These are phyloP conservation scores for Chrysotoxum bicinctum DNA, from an alignment of 2,888 invertebrate genomes.

Conservation along the genomic window DNA sequence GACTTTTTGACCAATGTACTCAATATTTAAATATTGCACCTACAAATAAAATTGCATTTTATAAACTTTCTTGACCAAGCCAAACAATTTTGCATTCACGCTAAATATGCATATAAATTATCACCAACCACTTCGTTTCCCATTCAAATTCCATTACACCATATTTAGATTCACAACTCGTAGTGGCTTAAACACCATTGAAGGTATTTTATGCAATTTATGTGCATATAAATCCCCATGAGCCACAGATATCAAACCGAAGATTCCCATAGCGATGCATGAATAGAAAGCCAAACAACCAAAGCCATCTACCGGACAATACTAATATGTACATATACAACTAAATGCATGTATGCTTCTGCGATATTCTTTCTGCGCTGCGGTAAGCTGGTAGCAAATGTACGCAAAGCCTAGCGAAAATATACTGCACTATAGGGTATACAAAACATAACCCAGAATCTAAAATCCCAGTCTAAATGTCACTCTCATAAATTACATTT, in stretches of 20 bases:
- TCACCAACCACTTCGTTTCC: neutral
- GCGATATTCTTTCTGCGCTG: constrained; percentile 29
- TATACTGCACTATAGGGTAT: neutral
- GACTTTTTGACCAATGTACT: too few relatives aligned
- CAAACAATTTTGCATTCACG: neutral
- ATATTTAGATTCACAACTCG: neutral
- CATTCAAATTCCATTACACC: neutral
- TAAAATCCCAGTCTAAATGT: constrained; percentile 50
- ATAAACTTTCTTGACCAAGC: neutral
- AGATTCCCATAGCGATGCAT: constrained; percentile 27
- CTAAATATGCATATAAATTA: neutral
- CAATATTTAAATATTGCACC: too few relatives aligned
- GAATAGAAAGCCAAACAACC: constrained; percentile 16
- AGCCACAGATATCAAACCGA: constrained; percentile 29
- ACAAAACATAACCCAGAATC: constrained; percentile 2
- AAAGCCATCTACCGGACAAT: neutral
- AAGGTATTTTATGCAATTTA: constrained; percentile 45
- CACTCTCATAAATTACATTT: constrained; percentile 65
- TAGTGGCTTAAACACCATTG: constrained; percentile 19
- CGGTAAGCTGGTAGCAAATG: constrained; percentile 29
- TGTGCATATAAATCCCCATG: constrained; percentile 30
- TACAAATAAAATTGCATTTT: too few relatives aligned
- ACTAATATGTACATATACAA: neutral
- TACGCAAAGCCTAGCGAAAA: constrained; percentile 3
- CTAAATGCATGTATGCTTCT: neutral